Evolutionary conservation across 1,140 invertebrate species (phyloP), one percentile per base, ranked within the genome.

Genomic region (Saccostrea echinata): DNA sequence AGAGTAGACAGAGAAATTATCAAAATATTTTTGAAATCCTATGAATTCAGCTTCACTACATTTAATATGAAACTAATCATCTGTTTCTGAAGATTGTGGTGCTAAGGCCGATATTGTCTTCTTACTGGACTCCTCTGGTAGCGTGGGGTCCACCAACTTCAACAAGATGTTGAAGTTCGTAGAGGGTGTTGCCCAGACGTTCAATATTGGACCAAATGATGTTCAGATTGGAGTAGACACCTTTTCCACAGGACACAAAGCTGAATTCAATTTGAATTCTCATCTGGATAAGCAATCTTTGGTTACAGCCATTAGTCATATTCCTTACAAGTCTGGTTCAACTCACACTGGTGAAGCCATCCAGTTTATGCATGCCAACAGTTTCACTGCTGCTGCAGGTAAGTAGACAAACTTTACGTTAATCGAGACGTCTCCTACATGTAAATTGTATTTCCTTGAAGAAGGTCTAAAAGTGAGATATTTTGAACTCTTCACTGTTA

Each of bases 61-160:
- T 35, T 51, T 21, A 12, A 21, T 51, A 83, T 21, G 21, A 11
- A 53, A 18, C 2, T 2, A 83, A 18, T 18, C 35, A 52, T 13
- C 13, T 13, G 52, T 0, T 30, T 13, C n/a, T 89, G 57, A 87
- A 93, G 92, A 85, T 30, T 93, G 93, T 81, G 91, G 90, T 27
- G 90, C 90, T 12, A 88, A 91, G 81, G 92, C 92, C 3, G 92
- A 93, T 71, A 91, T 93, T 16, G 92, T 93, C 12, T 93, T 93
- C 88, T 86, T 93, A 21, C 85, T 93, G 88, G 92, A 93, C 71
- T 90, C 92, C 51, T 93, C 92, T 12, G 91, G 91, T 11, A 91
- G 91, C 84, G 91, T 93, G 0, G 91, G 91, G 16, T 86, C 86
- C 13, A 64, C 43, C 84, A 92, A 93, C 87, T 93, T 92, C 90